Conservation (phyloP, 2,888 invertebrate genomes). For the Acanthosepion esculentum region DNA sequence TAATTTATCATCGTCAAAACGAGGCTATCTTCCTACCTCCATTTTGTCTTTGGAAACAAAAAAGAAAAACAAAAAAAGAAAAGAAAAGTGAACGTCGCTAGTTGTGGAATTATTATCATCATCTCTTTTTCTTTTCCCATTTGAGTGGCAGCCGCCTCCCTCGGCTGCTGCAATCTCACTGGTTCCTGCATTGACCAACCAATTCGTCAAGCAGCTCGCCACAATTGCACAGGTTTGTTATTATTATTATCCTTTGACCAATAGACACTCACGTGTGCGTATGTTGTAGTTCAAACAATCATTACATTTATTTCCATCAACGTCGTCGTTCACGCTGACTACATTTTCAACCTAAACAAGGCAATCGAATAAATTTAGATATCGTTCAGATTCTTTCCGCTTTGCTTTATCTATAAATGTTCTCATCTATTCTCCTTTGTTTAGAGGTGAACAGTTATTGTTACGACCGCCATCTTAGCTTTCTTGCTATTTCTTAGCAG, state of each 20-base stretch:
- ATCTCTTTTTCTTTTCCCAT: neutral
- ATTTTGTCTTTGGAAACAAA: neutral
- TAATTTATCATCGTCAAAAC: neutral
- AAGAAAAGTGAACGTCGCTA: neutral
- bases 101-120: neutral
- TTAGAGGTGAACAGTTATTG: neutral
- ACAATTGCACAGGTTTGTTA: conserved; percentile 66
- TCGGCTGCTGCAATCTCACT: conserved; percentile 69
- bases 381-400: neutral
- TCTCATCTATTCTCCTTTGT: neutral
- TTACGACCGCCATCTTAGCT: neutral
- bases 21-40: neutral
- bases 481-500: neutral
- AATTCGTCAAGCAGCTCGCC: conserved; percentile 66
- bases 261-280: conserved; percentile 51
- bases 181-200: conserved; percentile 72
- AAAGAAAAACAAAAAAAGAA: neutral
- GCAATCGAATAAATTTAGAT: neutral
- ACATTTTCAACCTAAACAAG: neutral
- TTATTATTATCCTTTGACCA: conserved; percentile 59
- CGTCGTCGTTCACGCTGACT: neutral
- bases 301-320: neutral
- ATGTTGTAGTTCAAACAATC: neutral
- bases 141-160: conserved; percentile 1
- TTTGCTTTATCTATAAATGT: neutral